Percentiles rank a stretch among this genome's conserved stretches.
Evolutionary conservation across 37 sponge, comb jelly and placozoan genomes (phyloP).

Genomic region (Halichondria panicea): DNA sequence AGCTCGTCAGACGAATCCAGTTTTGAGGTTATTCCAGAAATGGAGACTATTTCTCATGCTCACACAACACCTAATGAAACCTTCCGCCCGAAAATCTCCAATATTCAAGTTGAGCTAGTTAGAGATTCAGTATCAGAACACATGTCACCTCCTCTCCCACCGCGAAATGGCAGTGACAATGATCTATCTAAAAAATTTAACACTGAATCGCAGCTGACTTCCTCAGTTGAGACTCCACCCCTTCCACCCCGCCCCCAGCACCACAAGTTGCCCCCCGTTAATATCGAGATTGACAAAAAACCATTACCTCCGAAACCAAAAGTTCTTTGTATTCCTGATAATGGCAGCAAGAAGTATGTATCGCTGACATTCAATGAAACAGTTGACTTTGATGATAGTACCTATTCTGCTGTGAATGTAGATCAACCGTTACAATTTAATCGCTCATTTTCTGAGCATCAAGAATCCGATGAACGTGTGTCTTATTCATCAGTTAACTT

Average conservation of each 20-base stretch:
- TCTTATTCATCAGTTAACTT: constrained; percentile 23
- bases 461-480: neutral
- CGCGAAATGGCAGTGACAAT: neutral
- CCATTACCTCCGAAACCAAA: constrained; percentile 29
- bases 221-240: neutral
- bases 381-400: neutral
- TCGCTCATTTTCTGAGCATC: neutral
- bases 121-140: neutral
- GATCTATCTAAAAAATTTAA: neutral
- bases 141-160: neutral
- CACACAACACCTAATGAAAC: neutral
- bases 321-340: constrained; percentile 2
- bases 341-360: constrained; percentile 1
- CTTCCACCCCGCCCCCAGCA: neutral
- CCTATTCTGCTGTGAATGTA: neutral
- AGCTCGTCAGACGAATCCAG: neutral
- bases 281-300: constrained; percentile 10
- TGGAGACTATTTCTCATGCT: no score
- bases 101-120: no score
- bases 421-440: neutral
- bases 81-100: no score
- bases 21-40: no score
- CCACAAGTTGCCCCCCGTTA: neutral
- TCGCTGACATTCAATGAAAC: constrained; percentile 6
- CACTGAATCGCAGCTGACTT: no score